These are phyloP conservation scores for Nyctalus aviator DNA, from an alignment of 2,797 vertebrate genomes.

Conservation along the genomic window DNA sequence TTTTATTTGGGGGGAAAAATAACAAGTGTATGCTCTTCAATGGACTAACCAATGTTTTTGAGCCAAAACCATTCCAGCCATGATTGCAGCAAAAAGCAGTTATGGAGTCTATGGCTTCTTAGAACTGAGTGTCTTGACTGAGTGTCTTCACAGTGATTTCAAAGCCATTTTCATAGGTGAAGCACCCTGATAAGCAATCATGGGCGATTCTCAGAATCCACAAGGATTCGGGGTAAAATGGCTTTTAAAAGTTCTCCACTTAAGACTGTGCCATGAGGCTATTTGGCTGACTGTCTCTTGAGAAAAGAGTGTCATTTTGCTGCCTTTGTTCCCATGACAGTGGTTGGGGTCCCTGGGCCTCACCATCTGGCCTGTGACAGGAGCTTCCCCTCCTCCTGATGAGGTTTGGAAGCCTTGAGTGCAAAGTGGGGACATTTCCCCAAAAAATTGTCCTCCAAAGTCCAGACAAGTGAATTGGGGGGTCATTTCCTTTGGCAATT, in stretches of 20 bases:
- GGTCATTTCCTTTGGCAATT: not conserved
- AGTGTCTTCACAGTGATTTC: not conserved
- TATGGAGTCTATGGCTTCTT: not conserved
- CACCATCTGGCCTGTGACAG: conserved; percentile 37
- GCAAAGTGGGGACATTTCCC: conserved; percentile 17
- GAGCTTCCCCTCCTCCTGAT: not conserved
- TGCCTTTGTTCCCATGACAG: conserved; percentile 39
- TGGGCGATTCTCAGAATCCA: not conserved
- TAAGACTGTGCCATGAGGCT: not conserved
- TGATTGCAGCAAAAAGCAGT: not conserved
- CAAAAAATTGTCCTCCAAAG: conserved; percentile 46
- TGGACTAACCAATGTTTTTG: conserved; percentile 7
- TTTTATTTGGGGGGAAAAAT: conserved; percentile 41
- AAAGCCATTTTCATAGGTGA: not conserved
- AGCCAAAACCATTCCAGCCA: not conserved
- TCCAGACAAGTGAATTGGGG: conserved; percentile 12
- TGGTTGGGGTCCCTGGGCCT: conserved; percentile 46
- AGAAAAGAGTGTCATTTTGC: conserved; percentile 31
- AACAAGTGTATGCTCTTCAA: not conserved
- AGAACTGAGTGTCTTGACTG: not conserved
- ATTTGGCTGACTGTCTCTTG: not conserved
- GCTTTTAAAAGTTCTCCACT: conserved; percentile 53
- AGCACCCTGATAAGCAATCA: not conserved
- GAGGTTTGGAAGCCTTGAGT: conserved; percentile 46
- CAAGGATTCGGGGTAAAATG: not conserved